A percentile compares a stretch with the other conserved stretches of the same genome.
phyloP scores from a whole-genome alignment of 1,140 invertebrate genomes.

The Drosophila willistoni region DNA sequence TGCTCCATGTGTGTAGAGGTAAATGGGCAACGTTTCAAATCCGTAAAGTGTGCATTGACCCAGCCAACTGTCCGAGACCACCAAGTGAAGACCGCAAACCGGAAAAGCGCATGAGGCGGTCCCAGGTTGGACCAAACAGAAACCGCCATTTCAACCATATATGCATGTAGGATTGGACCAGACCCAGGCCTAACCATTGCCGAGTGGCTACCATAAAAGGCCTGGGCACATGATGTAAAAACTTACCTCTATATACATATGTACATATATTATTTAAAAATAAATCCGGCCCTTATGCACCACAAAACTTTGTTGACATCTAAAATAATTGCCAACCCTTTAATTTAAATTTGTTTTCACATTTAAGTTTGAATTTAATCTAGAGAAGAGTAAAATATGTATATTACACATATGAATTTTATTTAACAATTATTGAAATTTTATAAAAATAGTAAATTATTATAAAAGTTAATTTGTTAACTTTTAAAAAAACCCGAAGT shows the following conservation, averaged over 20 bases:
- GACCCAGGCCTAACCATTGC: not conserved
- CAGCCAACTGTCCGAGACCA: constrained; percentile 27
- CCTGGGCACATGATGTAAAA: constrained; percentile 13
- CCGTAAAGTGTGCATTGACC: constrained; percentile 80
- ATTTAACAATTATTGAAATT: no score
- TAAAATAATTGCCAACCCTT: no score
- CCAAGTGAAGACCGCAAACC: constrained; percentile 30
- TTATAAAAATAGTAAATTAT: no score
- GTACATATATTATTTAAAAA: not conserved
- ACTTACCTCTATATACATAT: not conserved
- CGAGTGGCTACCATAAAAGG: constrained; percentile 52
- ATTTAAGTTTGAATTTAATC: no score
- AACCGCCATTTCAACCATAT: constrained; percentile 14
- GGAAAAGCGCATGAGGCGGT: constrained; percentile 32
- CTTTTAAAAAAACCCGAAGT: no score
- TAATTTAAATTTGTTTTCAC: no score
- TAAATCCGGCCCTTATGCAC: not conserved
- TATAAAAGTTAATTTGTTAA: no score
- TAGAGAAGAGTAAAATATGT: no score
- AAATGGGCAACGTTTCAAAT: constrained; percentile 67
- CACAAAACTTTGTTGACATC: not conserved
- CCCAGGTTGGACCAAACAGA: not conserved
- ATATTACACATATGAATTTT: no score
- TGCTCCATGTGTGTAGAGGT: constrained; percentile 40
- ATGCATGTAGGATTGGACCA: not conserved